Conservation (phyloP, 1,140 invertebrate species). For the Drosophila nigrodunni region DNA sequence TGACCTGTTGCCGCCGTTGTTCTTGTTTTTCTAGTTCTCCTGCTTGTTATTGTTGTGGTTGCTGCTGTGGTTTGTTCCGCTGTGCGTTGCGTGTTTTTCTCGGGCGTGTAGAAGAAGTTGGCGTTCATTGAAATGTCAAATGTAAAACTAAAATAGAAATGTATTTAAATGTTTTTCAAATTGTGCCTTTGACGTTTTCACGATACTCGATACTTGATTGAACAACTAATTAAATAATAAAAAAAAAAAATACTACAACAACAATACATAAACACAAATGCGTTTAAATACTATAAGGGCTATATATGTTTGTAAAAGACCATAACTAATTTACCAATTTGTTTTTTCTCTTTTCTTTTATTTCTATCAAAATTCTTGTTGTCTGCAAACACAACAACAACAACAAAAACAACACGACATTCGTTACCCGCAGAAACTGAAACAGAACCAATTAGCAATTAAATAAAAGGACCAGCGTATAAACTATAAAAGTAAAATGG, state of each 20-base stretch:
- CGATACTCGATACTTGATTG: conserved; percentile 19
- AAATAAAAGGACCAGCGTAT: conserved; percentile 46
- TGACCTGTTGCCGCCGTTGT: not conserved
- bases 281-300: not conserved
- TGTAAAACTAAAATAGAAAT: conserved; percentile 69
- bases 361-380: conserved; percentile 28
- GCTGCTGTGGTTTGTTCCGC: not conserved
- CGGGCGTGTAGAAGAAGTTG: conserved; percentile 30
- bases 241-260: not conserved
- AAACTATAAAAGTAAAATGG: conserved; percentile 86
- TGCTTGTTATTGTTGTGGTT: not conserved
- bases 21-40: not conserved
- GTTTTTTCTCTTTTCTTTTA: too few relatives aligned
- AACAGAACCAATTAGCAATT: conserved; percentile 59
- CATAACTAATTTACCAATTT: conserved; percentile 25
- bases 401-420: not conserved
- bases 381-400: not conserved
- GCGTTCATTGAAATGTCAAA: conserved; percentile 68
- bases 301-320: not conserved
- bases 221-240: conserved; percentile 14
- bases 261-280: not conserved
- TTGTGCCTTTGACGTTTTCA: conserved; percentile 45
- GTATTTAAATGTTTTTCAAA: conserved; percentile 10
- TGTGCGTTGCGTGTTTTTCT: not conserved
- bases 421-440: conserved; percentile 28